Evolutionary conservation across 2,797 vertebrate species (phyloP), one percentile per base, ranked within the genome.

Genomic region (Crocidura indochinensis): DNA sequence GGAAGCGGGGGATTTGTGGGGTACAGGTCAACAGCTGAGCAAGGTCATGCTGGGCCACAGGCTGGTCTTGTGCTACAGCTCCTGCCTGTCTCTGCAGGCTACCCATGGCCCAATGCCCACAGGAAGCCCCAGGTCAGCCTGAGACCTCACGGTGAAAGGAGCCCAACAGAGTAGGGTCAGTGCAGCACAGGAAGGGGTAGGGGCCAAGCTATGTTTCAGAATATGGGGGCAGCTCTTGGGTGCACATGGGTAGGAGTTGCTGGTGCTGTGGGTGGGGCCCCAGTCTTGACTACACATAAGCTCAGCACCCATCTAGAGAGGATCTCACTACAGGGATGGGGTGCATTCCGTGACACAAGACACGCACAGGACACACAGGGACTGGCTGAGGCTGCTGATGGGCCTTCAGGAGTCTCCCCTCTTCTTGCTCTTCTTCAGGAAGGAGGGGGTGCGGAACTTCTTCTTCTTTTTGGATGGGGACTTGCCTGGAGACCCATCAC

Each of bases 401-500:
- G 96, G 96, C 94, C 97, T 98, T 98, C 99, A 99, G 95, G 98
- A 98, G 77, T 99, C 99, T 20, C 98, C 98, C 98, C 99, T 99
- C 98, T 99, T 99, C 97, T 99, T 99, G 98, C 98, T 99, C 98
- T 99, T 99, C 98, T 99, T 99, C 90, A 99, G 97, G 98, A 99
- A 99, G 96, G 99, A 99, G 82, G 99, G 99, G 81, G 99, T 99
- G 95, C 99, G 99, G 97, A 99, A 99, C 96, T 99, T 99, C 98
- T 99, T 99, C 98, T 99, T 99, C 98, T 99, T 99, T 97, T 99
- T 99, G 5, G 99, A 99, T 19, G 99, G 99, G 49, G 99, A 99
- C 97, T 99, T 99, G 97, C 99, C 99, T 65, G 99, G 99, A 87
- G 99, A 99, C 95, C 99, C 99, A 9, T 99, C 99, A 0, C 99